These are phyloP conservation scores for Tachycineta bicolor DNA, from an alignment of 2,113 vertebrate species.

Conservation along the genomic window DNA sequence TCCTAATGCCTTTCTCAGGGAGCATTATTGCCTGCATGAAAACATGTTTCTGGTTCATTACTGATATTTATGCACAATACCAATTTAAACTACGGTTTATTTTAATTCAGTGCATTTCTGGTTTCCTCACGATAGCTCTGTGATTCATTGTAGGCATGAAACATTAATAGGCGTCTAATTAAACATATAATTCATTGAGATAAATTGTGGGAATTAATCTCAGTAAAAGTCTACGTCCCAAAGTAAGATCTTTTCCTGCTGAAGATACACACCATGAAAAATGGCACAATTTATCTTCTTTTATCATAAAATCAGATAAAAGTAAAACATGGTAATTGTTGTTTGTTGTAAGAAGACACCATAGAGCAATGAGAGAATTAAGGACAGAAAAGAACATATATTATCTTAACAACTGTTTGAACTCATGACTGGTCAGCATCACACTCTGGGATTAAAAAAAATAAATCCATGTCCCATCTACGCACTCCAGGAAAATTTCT, in stretches of 20 bases:
- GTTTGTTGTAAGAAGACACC: neutral
- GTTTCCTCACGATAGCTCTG: slow-evolving; percentile 33
- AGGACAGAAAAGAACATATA: neutral
- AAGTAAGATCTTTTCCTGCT: neutral
- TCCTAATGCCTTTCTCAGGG: neutral
- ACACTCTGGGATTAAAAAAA: neutral
- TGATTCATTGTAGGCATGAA: slow-evolving; percentile 44
- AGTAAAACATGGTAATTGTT: slow-evolving; percentile 38
- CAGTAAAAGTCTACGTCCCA: slow-evolving; percentile 29
- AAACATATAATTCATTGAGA: slow-evolving; percentile 60
- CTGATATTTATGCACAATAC: neutral
- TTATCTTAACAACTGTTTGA: neutral
- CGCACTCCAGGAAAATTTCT: neutral
- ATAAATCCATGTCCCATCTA: neutral
- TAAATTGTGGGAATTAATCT: slow-evolving; percentile 59
- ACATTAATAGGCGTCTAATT: slow-evolving; percentile 62
- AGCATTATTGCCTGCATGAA: neutral
- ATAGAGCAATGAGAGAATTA: slow-evolving; percentile 9
- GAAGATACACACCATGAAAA: neutral
- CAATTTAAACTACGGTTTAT: neutral
- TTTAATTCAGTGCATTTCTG: slow-evolving; percentile 17
- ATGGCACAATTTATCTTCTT: neutral
- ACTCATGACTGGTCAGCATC: neutral
- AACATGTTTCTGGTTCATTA: neutral
- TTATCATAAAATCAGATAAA: slow-evolving; percentile 15